Evolutionary conservation across 2,113 vertebrate genomes (phyloP).

Genomic region (Alethe castanea): DNA sequence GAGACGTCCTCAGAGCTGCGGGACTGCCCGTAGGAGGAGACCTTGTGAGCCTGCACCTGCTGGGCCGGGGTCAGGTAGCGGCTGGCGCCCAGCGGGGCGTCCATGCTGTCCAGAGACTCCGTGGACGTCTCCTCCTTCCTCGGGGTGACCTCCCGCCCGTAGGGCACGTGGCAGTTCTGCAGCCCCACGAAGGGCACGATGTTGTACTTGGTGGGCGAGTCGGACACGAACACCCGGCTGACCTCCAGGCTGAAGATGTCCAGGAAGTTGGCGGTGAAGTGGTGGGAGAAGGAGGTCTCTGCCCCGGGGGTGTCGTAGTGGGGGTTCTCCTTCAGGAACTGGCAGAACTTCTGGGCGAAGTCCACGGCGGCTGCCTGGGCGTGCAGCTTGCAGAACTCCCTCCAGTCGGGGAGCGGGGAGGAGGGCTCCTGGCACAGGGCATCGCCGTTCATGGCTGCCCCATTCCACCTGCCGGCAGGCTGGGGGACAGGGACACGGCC

Average conservation of each 20-base stretch:
- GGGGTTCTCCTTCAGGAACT: conserved; percentile 91
- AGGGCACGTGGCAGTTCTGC: conserved; percentile 84
- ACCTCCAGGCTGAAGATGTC: conserved; percentile 88
- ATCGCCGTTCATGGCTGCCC: conserved; percentile 95
- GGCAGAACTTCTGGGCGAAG: conserved; percentile 93
- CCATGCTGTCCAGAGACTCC: conserved; percentile 86
- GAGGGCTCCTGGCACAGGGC: conserved; percentile 84
- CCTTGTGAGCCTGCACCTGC: conserved; percentile 75
- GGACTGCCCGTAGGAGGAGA: conserved; percentile 86
- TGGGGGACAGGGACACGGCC: conserved; percentile 11
- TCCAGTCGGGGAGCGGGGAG: conserved; percentile 92
- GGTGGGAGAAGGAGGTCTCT: conserved; percentile 89
- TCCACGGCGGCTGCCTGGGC: conserved; percentile 89
- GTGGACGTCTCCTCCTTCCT: conserved; percentile 84
- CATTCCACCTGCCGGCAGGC: conserved; percentile 83
- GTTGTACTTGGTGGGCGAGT: conserved; percentile 79
- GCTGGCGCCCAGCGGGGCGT: conserved; percentile 68
- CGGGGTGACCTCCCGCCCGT: conserved; percentile 75
- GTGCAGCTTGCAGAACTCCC: conserved; percentile 96
- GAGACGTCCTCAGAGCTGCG: conserved; percentile 95
- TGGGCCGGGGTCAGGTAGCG: conserved; percentile 60
- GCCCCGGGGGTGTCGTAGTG: conserved; percentile 91
- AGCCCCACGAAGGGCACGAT: conserved; percentile 87
- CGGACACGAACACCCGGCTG: conserved; percentile 81
- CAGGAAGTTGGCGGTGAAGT: conserved; percentile 90